Evolutionary conservation across 2,113 vertebrate species (phyloP).

Genomic region (Neolamprologus cancellatus): DNA sequence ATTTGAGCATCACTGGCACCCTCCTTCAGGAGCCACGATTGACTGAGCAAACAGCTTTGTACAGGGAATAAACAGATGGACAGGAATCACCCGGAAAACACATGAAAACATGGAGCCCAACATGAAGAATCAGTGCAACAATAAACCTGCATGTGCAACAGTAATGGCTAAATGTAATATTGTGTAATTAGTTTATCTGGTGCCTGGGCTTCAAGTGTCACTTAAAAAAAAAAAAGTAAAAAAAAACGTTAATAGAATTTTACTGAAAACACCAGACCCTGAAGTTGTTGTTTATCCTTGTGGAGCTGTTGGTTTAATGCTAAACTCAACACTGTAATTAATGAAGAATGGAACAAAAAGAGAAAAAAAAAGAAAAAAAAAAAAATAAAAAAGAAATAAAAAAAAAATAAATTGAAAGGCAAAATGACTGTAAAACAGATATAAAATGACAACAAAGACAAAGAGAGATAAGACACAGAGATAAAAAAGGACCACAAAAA

Average conservation of each 20-base stretch:
- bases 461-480: neutral
- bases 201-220: neutral
- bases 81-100: neutral
- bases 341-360: neutral
- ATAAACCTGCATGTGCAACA: neutral
- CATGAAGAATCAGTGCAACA: neutral
- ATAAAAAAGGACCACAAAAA: neutral
- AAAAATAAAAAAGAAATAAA: neutral
- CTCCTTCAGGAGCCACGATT: neutral
- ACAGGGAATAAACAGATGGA: neutral
- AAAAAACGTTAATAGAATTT: neutral
- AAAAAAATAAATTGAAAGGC: neutral
- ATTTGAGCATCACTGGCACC: neutral
- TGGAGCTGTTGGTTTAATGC: neutral
- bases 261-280: neutral
- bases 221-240: rapidly evolving
- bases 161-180: neutral
- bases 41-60: neutral
- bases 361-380: too few species aligned
- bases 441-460: neutral
- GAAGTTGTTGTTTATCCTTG: neutral
- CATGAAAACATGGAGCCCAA: neutral
- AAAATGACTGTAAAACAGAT: neutral
- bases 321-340: neutral
- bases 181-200: neutral